Base-by-base conservation (phyloP, 1,140 invertebrate species). In the Maconellicoccus hirsutus region DNA sequence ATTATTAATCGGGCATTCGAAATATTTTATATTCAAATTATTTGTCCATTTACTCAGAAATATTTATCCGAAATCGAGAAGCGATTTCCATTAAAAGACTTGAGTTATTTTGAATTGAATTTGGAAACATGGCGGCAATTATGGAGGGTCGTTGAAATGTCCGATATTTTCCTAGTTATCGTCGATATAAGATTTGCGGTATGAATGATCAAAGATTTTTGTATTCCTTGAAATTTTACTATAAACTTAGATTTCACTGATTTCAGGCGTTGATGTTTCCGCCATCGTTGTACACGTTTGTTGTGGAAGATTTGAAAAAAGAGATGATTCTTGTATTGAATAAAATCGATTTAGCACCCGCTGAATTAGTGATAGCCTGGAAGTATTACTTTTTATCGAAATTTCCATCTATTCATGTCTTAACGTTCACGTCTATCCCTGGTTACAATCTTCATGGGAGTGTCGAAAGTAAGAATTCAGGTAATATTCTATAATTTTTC, bases 61-160 rank as follows among this genome's bases (percentile, higher is more conserved):
- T 89, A 89, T 77, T 72, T 88, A 14, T 79, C 82, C 72, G 77
- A 77, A 1, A 80, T 89, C 70, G 81, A 85, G 75, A 77, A 77
- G 26, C 78, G 80, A 70, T 82, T 80, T 76, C 73, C 77, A 25
- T 74, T 79, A 2, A 73, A 79, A 33, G 79, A 84, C 1, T 75
- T 89, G 10, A 89, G 87, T 78, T 89, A 88, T 74, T 94, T 93
- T 80, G 93, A 96, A 78, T 77, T 95, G 33, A 96, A 96, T 81
- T 79, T 96, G 73, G 93, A 96, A 81, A 95, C 92, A 0, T 96
- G 94, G 94, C 78, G 94, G 23, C 94, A 96, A 76, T 78, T 96
- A 42, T 96, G 94, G 94, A 82, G 93, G 72, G 93, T 96, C 0
- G 77, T 93, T 10, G 94, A 96, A 80, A 93, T 94, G 84, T 91